phyloP scores from a whole-genome alignment of 1,140 invertebrate species.

The Drosophila auraria region DNA sequence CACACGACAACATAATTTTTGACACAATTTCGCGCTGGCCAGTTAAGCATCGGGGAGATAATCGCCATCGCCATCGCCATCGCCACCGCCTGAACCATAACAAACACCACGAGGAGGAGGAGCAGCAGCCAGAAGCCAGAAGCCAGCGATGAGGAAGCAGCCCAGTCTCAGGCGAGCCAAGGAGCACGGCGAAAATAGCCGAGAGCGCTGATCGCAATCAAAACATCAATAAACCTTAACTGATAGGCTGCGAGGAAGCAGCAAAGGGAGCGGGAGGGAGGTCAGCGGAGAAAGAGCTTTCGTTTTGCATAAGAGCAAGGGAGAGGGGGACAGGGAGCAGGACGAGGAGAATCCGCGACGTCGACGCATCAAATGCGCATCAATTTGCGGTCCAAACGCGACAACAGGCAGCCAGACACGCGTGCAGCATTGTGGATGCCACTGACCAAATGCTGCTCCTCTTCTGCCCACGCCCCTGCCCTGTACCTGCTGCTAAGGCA shows the following conservation, averaged over 20 bases:
- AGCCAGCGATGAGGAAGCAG: constrained; percentile 14
- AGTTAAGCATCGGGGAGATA: constrained; percentile 69
- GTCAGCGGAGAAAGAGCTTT: constrained; percentile 36
- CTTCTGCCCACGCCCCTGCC: constrained; percentile 13
- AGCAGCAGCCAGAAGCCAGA: neutral
- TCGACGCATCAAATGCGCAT: constrained; percentile 75
- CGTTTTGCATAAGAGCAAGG: constrained; percentile 35
- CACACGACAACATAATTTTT: constrained; percentile 79
- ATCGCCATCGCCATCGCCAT: constrained; percentile 39
- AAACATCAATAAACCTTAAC: constrained; percentile 85
- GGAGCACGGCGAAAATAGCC: constrained; percentile 56
- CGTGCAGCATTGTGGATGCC: constrained; percentile 62
- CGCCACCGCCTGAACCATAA: constrained; percentile 47
- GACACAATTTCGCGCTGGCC: constrained; percentile 68
- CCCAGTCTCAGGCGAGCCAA: neutral
- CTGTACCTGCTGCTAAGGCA: neutral
- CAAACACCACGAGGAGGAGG: constrained; percentile 58
- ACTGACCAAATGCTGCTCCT: constrained; percentile 18
- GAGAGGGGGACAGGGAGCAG: neutral
- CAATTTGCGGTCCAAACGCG: constrained; percentile 72
- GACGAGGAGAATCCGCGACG: constrained; percentile 11
- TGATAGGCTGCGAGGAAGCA: constrained; percentile 49
- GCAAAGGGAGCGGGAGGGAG: neutral
- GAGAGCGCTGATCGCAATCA: constrained; percentile 79
- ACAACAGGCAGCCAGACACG: constrained; percentile 74